Evolutionary conservation across 2,113 vertebrate genomes (phyloP), one percentile per base, ranked within the genome.

Genomic region (Epinephelus cyanopodus): DNA sequence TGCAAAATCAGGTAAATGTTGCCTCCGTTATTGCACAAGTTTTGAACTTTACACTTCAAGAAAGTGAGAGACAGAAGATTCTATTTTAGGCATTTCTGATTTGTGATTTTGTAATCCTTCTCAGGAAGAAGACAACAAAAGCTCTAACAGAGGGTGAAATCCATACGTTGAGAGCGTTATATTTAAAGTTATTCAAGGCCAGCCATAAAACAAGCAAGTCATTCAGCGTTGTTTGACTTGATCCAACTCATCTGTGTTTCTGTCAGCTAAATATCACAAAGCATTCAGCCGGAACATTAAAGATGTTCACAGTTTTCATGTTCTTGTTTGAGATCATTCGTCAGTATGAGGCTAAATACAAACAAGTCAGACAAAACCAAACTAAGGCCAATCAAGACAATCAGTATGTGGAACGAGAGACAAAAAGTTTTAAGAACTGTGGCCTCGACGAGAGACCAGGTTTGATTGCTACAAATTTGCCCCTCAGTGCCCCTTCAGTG

Each of bases 1-100:
- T 90, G 79, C 82, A 63, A 83, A 90, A 89, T 67, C 68, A 74
- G 19, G 13, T 0, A 23, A 8, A 8, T 15, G 37, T 50, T 5
- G 8, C 15, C 6, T 1, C 4, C 7, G 33, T 39, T 79, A 65
- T 89, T 86, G 56, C 82, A 80, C 13, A 89, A 81, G 48, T 19
- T 74, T 60, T 63, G 14, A 79, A 60, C 69, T 62, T 73, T 76
- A 53, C 7, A 10, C 39, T 71, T 67, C 19, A 47, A 62, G 15
- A 71, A 3, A 67, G 0, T 2, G 12, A 57, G 11, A 5, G 45
- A 37, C 48, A 29, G 45, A 76, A 3, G 50, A 61, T 23, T 79
- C 69, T 82, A 74, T 85, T 88, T 77, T 64, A 64, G 37, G 72
- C 19, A 4, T 71, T 58, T 86, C 5, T 61, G 50, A 39, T 60